Conservation (phyloP, 2,888 invertebrate genomes). For the Drosophila meridiana region DNA sequence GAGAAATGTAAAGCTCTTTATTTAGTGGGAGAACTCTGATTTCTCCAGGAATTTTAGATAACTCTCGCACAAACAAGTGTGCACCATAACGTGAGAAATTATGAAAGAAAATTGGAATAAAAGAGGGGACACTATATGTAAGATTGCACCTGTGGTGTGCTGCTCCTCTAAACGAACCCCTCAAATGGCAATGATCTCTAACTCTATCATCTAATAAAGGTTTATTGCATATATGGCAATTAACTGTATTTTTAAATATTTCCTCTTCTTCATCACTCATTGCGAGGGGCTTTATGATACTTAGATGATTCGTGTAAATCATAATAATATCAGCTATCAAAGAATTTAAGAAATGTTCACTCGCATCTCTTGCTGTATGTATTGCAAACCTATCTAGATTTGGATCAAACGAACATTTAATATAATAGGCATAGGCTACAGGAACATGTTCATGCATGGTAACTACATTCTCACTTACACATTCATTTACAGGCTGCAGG, state of each 20-base stretch:
- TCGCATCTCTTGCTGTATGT: background rate
- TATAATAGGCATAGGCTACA: background rate
- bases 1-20: background rate
- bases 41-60: no score
- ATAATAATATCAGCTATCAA: no score
- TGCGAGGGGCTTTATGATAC: no score
- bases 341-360: no score
- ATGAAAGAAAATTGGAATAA: no score
- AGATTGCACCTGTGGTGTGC: background rate
- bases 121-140: background rate
- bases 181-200: constrained; percentile 1
- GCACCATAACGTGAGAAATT: no score
- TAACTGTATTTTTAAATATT: background rate
- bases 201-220: constrained; percentile 1
- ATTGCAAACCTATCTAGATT: background rate
- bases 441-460: background rate
- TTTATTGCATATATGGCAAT: background rate
- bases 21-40: background rate
- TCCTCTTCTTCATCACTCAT: background rate
- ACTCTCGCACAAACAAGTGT: no score
- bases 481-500: background rate
- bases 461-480: background rate
- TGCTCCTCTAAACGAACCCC: background rate
- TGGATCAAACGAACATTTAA: background rate
- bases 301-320: no score